Evolutionary conservation across 1,140 invertebrate genomes (phyloP).

Genomic region (Phortica variegata): DNA sequence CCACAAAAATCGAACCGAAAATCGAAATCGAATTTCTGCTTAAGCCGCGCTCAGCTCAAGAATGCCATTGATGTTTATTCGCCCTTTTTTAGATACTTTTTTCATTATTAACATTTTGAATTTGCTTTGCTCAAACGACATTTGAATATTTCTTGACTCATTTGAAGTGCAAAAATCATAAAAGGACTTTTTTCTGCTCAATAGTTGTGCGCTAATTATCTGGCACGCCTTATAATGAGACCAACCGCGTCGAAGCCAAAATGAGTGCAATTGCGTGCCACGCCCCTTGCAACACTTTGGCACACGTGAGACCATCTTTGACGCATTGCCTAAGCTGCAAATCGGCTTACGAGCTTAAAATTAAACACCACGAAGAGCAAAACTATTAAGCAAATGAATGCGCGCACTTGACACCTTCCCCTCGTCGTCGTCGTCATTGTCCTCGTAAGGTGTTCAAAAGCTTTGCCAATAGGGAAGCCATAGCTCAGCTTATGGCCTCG

Average conservation of each 20-base stretch:
- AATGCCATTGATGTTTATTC: too few relatives aligned
- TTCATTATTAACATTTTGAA: too few relatives aligned
- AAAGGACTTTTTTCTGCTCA: constrained; percentile 24
- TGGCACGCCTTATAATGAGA: too few relatives aligned
- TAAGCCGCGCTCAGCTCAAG: not conserved
- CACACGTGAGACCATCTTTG: not conserved
- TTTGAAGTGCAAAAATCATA: too few relatives aligned
- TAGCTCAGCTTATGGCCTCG: constrained; percentile 25
- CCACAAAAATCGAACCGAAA: constrained; percentile 21
- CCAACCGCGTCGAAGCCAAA: not conserved
- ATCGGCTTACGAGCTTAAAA: constrained; percentile 57
- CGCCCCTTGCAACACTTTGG: constrained; percentile 8
- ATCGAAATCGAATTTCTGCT: too few relatives aligned
- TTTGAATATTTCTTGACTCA: too few relatives aligned
- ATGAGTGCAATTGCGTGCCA: too few relatives aligned
- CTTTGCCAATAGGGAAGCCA: constrained; percentile 36
- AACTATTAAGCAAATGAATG: constrained; percentile 45
- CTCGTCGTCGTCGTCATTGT: constrained; percentile 5
- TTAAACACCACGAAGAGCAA: constrained; percentile 35
- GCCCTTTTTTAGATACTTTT: too few relatives aligned
- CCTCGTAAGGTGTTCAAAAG: too few relatives aligned
- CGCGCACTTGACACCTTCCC: constrained; percentile 22
- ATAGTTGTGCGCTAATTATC: constrained; percentile 38
- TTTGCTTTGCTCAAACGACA: too few relatives aligned
- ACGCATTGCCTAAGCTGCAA: constrained; percentile 41